Base-by-base conservation (phyloP, 2,888 invertebrate genomes). In the Brachylomia viminalis region DNA sequence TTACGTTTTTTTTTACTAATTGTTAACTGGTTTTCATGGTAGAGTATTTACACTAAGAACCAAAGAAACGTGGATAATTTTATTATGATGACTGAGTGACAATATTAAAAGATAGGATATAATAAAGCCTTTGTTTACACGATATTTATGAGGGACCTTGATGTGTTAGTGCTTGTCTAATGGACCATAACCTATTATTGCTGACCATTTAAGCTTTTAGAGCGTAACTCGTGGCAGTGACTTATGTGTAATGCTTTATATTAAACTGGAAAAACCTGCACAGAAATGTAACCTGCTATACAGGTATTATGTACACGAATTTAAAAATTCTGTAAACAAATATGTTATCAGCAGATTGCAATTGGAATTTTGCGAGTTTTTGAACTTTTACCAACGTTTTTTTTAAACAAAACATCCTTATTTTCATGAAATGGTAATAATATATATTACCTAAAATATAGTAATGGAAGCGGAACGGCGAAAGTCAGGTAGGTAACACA, bases 221-320 rank as follows among this genome's bases (percentile, higher is more conserved):
- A 83, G 79, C 84, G 80, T 79, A 73, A 73, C 72, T 79, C 70
- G 47, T 73, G 83, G 75, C 75, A 83, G 38, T 83, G 75, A 75
- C 23, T 82, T 68, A 23, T 62, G 42, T 62, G 68, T 42, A 56
- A 30, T 73, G 15, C 17, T 69, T 20, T 70, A 23, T 70, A 49
- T 15, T 8, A 4, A 68, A 77, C 49, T 61, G 38, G 65, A 75
- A 78, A 83, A 54, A 82, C 83, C 47, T 65, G 78, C 61, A 33
- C 30, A 11, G 5, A 45, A 0, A 52, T 10, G n/a, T 49, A 79
- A 68, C n/a, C 20, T 38, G 33, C 10, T 30, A 20, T 20, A 30
- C 49, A 79, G 54, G 66, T 62, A 81, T 59, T 59, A 45, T 38
- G 13, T 6, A 42, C 2, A 30, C 7, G n/a, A 11, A 33, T n/a